A percentile compares a stretch with the other conserved stretches of the same genome.
Evolutionary conservation across 2,113 vertebrate genomes (phyloP).

Genomic region (Shinisaurus crocodilurus): DNA sequence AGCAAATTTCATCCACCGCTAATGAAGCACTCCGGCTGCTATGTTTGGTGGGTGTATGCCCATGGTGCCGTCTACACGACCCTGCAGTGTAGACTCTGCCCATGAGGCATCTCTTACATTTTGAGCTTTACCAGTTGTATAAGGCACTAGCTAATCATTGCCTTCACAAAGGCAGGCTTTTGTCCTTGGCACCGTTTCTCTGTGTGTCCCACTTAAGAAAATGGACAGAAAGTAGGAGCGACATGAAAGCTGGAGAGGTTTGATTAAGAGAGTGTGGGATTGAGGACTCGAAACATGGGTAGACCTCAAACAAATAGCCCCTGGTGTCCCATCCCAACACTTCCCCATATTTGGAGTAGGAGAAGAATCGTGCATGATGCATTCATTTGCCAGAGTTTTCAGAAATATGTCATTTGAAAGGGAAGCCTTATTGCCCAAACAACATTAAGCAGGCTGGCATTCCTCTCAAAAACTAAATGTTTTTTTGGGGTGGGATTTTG

Average conservation of each 20-base stretch:
- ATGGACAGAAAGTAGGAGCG: not conserved
- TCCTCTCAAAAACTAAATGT: not conserved
- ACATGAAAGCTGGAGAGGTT: too few relatives aligned
- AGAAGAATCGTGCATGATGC: not conserved
- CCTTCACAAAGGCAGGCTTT: not conserved
- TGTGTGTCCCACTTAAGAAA: not conserved
- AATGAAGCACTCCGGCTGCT: not conserved
- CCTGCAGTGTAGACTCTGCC: not conserved
- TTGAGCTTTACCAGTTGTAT: too few relatives aligned
- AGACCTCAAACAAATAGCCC: not conserved
- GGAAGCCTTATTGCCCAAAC: not conserved
- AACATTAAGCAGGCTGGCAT: not conserved
- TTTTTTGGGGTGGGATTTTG: not conserved
- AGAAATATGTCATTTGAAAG: not conserved
- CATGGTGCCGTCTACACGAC: not conserved
- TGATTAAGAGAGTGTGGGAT: too few relatives aligned
- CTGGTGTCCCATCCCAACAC: not conserved
- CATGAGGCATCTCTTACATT: not conserved
- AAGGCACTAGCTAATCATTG: not conserved
- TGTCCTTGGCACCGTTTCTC: not conserved
- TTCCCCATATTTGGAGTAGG: not conserved
- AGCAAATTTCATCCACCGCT: not conserved
- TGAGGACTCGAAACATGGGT: too few relatives aligned
- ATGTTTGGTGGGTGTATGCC: not conserved
- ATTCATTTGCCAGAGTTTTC: not conserved